A percentile compares a stretch with the other conserved stretches of the same genome.
These are phyloP conservation scores for Anolis sagrei DNA, from an alignment of 2,113 vertebrate genomes.

Conservation along the genomic window DNA sequence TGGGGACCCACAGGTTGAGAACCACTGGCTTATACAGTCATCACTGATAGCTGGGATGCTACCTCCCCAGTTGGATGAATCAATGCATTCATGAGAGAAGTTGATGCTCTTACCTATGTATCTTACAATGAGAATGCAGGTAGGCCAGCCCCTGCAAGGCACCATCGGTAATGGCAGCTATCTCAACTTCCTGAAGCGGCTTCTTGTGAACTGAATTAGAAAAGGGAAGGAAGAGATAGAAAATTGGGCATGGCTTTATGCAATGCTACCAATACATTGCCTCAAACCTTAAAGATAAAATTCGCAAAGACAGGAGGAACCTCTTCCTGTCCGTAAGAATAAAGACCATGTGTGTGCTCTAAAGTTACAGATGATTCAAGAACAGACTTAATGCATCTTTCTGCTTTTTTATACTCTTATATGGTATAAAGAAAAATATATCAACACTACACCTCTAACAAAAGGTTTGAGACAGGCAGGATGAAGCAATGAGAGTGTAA, in stretches of 20 bases:
- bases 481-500: too few relatives aligned
- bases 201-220: constrained; percentile 92
- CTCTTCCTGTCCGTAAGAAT: neutral
- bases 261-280: neutral
- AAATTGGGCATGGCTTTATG: accelerated
- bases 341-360: neutral
- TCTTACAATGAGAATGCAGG: constrained; percentile 96
- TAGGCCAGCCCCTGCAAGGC: constrained; percentile 99
- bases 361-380: neutral
- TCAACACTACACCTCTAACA: too few relatives aligned
- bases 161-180: constrained; percentile 98
- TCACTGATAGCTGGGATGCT: neutral
- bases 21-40: too few relatives aligned
- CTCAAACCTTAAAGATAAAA: neutral
- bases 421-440: too few relatives aligned
- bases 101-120: constrained; percentile 88
- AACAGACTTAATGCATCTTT: neutral
- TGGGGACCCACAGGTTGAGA: too few relatives aligned
- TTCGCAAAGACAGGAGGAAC: accelerated
- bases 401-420: too few relatives aligned
- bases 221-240: neutral
- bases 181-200: constrained; percentile 98
- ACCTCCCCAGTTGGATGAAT: neutral
- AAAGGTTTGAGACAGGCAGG: too few relatives aligned
- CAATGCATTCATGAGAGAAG: neutral